Evolutionary conservation across 2,113 vertebrate species (phyloP).

Genomic region (Cyanocitta stelleri): DNA sequence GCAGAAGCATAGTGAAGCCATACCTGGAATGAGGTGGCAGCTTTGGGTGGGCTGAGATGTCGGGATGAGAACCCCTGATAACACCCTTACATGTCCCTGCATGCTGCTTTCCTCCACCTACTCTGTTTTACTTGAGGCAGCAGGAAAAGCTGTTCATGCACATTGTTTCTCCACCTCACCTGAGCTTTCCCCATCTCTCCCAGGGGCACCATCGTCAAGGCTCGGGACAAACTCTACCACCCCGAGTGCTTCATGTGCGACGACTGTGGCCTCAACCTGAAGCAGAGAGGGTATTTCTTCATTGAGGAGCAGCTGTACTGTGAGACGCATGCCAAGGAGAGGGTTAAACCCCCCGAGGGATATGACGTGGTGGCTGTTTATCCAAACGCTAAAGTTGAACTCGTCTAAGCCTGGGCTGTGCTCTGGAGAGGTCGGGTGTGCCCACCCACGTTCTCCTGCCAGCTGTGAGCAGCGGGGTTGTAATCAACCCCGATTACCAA

Average conservation of each 20-base stretch:
- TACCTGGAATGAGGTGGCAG: neutral
- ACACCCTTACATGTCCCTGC: neutral
- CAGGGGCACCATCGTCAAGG: slow-evolving; percentile 96
- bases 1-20: fast-evolving
- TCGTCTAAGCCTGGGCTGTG: slow-evolving; percentile 72
- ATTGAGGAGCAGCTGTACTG: slow-evolving; percentile 95
- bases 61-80: neutral
- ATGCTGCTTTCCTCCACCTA: neutral
- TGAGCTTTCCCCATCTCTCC: neutral
- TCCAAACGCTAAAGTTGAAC: slow-evolving; percentile 94
- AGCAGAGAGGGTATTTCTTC: slow-evolving; percentile 95
- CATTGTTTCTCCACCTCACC: fast-evolving
- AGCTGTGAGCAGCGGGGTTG: neutral
- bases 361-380: slow-evolving; percentile 99
- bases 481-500: neutral
- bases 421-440: neutral
- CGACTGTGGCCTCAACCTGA: slow-evolving; percentile 92
- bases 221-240: slow-evolving; percentile 96
- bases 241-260: slow-evolving; percentile 95
- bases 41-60: neutral
- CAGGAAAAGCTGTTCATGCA: neutral
- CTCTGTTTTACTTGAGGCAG: neutral
- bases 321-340: slow-evolving; percentile 91
- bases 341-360: slow-evolving; percentile 93
- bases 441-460: slow-evolving; percentile 34